These are phyloP conservation scores for Acanthurus lineatus DNA, from an alignment of 2,797 vertebrate genomes.

Conservation along the genomic window DNA sequence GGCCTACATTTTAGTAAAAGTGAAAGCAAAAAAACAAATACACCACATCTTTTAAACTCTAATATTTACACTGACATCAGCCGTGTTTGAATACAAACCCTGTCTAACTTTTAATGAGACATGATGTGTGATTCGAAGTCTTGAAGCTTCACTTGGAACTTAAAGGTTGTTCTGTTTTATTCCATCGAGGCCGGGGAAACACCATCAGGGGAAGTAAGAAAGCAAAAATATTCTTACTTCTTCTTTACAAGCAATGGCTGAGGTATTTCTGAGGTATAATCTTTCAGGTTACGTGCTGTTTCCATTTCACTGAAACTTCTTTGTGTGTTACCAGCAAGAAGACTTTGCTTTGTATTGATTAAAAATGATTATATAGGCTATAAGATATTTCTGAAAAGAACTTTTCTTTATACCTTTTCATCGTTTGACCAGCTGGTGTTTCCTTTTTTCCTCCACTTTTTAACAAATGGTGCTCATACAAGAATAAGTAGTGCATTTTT, in stretches of 20 bases:
- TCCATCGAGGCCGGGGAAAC: background rate
- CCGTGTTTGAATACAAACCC: background rate
- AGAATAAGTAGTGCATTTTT: background rate
- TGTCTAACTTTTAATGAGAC: background rate
- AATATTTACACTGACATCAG: background rate
- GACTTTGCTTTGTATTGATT: background rate
- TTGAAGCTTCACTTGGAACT: background rate
- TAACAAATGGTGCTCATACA: background rate
- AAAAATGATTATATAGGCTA: background rate
- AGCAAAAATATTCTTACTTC: conserved; percentile 9
- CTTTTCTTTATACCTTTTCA: background rate
- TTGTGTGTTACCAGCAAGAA: background rate
- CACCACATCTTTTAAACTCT: background rate
- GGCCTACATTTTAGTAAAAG: background rate
- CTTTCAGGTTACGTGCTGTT: background rate
- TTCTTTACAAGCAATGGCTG: background rate
- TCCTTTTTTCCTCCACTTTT: background rate
- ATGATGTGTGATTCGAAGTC: background rate
- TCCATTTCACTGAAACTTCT: background rate
- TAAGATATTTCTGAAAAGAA: background rate
- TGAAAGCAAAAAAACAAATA: background rate
- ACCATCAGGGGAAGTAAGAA: background rate
- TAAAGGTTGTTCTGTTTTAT: background rate
- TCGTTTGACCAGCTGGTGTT: background rate
- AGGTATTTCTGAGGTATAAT: background rate